A percentile compares a stretch with the other conserved stretches of the same genome.
Evolutionary conservation across 2,797 vertebrate genomes (phyloP).

Genomic region (Menidia menidia): DNA sequence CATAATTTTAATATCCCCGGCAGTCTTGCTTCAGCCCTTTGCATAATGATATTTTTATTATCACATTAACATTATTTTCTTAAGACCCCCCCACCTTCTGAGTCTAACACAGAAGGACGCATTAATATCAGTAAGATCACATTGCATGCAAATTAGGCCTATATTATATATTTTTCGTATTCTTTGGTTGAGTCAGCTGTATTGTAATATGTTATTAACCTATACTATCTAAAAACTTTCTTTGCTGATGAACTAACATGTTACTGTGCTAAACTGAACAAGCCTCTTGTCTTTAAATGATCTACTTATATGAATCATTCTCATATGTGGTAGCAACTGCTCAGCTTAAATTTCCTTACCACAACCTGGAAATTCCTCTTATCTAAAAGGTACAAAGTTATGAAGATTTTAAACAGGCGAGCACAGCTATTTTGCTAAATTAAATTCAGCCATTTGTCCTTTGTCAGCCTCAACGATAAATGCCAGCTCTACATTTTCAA

Average conservation of each 20-base stretch:
- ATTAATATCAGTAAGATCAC: constrained; percentile 6
- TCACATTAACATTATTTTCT: constrained; percentile 26
- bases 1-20: constrained; percentile 43
- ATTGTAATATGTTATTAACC: not conserved
- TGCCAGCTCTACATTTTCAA: constrained; percentile 74
- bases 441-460: constrained; percentile 61
- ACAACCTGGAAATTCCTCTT: constrained; percentile 17
- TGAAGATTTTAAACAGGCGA: constrained; percentile 42
- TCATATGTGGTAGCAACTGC: not conserved
- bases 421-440: constrained; percentile 48
- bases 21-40: constrained; percentile 39
- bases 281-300: not conserved
- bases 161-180: not conserved
- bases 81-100: constrained; percentile 4
- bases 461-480: constrained; percentile 58
- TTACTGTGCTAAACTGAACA: not conserved
- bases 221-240: constrained; percentile 1
- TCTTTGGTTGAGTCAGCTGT: too few relatives aligned
- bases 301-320: constrained; percentile 4
- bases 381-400: constrained; percentile 46
- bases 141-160: not conserved
- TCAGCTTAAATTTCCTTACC: constrained; percentile 11
- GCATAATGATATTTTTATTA: constrained; percentile 40
- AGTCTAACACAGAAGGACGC: constrained; percentile 2
- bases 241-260: constrained; percentile 5